Evolutionary conservation across 2,113 vertebrate species (phyloP).

Genomic region (Pica pica): DNA sequence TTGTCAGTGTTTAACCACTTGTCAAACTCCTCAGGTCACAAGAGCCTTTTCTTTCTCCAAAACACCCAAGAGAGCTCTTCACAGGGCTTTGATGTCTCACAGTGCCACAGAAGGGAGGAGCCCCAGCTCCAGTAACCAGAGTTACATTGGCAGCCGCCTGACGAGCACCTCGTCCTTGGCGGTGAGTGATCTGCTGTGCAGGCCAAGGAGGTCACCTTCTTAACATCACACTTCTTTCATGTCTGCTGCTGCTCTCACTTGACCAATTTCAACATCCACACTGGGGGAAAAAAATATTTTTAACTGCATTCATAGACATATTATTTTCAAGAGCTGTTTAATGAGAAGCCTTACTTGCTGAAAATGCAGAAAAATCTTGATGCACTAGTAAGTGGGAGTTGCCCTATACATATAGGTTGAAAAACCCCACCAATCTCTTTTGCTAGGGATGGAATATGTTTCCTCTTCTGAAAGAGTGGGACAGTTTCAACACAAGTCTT

Average conservation of each 20-base stretch:
- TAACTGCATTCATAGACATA: neutral
- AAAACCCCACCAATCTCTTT: neutral
- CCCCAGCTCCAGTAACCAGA: slow-evolving; percentile 70
- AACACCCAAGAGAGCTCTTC: slow-evolving; percentile 91
- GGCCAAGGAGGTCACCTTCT: neutral
- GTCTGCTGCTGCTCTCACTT: neutral
- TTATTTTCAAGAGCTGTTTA: neutral
- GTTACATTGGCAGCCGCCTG: slow-evolving; percentile 68
- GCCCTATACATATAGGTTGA: neutral
- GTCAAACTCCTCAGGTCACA: slow-evolving; percentile 80
- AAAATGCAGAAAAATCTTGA: neutral
- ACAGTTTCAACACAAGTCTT: neutral
- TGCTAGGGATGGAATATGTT: neutral
- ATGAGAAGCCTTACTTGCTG: neutral
- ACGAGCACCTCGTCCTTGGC: slow-evolving; percentile 82
- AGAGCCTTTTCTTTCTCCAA: slow-evolving; percentile 96
- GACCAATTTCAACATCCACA: neutral
- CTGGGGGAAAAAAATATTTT: neutral
- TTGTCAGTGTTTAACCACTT: neutral
- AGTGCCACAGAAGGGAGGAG: slow-evolving; percentile 82
- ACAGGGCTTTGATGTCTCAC: slow-evolving; percentile 85
- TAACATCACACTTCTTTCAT: neutral
- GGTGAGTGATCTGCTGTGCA: slow-evolving; percentile 71
- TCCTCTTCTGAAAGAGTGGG: neutral
- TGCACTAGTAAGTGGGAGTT: neutral